A percentile compares a stretch with the other conserved stretches of the same genome.
Conservation (phyloP, 1,140 invertebrate genomes). For the Apis florea region DNA sequence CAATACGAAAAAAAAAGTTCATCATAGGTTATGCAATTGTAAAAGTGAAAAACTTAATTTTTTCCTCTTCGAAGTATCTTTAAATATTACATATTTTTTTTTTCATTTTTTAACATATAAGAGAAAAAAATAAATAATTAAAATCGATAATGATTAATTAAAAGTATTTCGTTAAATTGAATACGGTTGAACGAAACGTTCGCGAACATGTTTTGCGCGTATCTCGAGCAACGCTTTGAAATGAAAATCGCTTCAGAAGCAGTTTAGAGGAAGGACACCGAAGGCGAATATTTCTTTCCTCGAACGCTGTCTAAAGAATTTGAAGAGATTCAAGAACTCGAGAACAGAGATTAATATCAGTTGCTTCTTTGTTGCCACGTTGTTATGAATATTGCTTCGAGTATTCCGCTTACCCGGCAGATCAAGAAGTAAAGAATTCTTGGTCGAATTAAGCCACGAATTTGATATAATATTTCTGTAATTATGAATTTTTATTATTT, state of each 20-base stretch:
- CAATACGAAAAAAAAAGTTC: too few species aligned
- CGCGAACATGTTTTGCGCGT: neutral
- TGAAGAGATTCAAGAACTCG: constrained; percentile 13
- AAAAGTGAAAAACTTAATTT: too few species aligned
- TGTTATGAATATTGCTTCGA: neutral
- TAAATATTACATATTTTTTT: too few species aligned
- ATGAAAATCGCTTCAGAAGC: constrained; percentile 18
- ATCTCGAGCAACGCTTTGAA: neutral
- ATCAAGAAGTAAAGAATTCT: neutral
- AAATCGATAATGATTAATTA: neutral
- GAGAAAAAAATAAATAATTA: neutral
- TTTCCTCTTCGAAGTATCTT: too few species aligned
- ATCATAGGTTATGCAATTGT: too few species aligned
- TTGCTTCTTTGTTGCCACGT: neutral
- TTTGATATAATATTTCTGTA: too few species aligned
- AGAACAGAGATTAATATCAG: constrained; percentile 8
- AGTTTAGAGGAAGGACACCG: neutral
- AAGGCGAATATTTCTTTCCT: constrained; percentile 2
- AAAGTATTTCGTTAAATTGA: neutral
- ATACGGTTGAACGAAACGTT: neutral
- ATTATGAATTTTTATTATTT: too few species aligned
- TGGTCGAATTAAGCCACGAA: neutral
- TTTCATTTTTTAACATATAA: too few species aligned
- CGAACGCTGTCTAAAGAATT: constrained; percentile 12
- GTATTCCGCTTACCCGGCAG: too few species aligned